Evolutionary conservation across 2,113 vertebrate genomes (phyloP).

Genomic region (Dasyurus viverrinus): DNA sequence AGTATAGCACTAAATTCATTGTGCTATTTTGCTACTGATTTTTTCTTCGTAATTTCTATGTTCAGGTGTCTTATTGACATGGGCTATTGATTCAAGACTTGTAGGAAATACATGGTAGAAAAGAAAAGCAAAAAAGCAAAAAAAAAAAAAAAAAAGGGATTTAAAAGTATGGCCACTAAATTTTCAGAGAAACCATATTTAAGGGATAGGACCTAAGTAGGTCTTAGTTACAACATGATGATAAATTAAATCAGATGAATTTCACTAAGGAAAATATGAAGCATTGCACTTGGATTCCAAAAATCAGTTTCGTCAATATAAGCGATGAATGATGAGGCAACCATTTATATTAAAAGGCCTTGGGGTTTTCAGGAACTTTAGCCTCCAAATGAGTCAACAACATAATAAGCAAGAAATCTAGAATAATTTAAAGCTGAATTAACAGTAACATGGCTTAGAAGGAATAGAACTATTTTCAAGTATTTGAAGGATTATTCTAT

Average conservation of each 20-base stretch:
- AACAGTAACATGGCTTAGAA: not conserved
- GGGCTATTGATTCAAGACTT: conserved; percentile 52
- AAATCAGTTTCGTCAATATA: not conserved
- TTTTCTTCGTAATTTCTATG: conserved; percentile 58
- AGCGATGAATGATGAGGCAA: not conserved
- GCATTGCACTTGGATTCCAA: not conserved
- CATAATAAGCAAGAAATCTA: not conserved
- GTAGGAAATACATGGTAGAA: conserved; percentile 48
- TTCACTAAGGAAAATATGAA: not conserved
- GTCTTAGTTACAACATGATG: not conserved
- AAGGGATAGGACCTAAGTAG: not conserved
- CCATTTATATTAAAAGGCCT: not conserved
- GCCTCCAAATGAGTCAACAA: not conserved
- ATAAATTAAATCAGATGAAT: not conserved
- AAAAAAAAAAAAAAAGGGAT: conserved; percentile 41
- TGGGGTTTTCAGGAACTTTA: not conserved
- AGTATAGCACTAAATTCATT: not conserved
- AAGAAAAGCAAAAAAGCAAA: conserved; percentile 22
- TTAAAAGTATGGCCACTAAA: conserved; percentile 40
- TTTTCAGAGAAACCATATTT: not conserved
- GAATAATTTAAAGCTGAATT: not conserved
- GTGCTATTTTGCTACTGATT: not conserved
- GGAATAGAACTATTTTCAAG: not conserved
- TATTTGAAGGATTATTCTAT: not conserved
- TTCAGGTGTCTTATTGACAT: conserved; percentile 58